Base-by-base conservation (phyloP, 2,797 vertebrate species). In the Heterohyrax brucei region DNA sequence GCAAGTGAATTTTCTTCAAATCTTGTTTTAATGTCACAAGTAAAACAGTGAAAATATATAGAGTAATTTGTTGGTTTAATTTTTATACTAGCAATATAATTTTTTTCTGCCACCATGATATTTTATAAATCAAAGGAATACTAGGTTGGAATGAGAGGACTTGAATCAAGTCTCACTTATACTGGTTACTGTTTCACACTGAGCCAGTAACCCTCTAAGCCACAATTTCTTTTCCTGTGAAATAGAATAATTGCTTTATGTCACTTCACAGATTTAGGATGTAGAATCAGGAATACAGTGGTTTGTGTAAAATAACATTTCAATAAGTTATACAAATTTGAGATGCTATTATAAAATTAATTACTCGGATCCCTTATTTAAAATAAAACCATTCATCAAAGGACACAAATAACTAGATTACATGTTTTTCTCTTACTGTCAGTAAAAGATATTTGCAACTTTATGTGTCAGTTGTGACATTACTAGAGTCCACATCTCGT, bases 1-100 rank as follows among this genome's bases (percentile, higher is more conserved):
- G 13, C 14, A 91, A 96, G 56, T 0, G 48, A 76, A 44, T 94
- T 91, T 3, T 77, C 75, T 61, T 1, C 64, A 81, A 81, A 77
- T 84, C 3, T 77, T 33, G 70, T 92, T 84, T 94, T 82, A 95
- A 72, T 87, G 61, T 48, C 88, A 87, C n/a, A 90, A 79, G 87
- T 68, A 82, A 88, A 66, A 39, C 39, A 59, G 13, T 62, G 4
- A 83, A 80, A 87, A 77, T 59, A 85, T 82, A 30, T 7, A 87
- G 39, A 81, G 66, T 90, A 90, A 61, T 90, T 94, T 80, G 72
- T 81, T 53, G 50, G 9, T 87, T 68, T 78, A 90, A 66, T 64
- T 94, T 97, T 92, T 56, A 85, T 66, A 16, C 8, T 39, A 68
- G 0, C 86, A 82, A 48, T 66, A n/a, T 62, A 56, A 70, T 16